phyloP scores from a whole-genome alignment of 2,888 invertebrate species.

The Sturmia bella region DNA sequence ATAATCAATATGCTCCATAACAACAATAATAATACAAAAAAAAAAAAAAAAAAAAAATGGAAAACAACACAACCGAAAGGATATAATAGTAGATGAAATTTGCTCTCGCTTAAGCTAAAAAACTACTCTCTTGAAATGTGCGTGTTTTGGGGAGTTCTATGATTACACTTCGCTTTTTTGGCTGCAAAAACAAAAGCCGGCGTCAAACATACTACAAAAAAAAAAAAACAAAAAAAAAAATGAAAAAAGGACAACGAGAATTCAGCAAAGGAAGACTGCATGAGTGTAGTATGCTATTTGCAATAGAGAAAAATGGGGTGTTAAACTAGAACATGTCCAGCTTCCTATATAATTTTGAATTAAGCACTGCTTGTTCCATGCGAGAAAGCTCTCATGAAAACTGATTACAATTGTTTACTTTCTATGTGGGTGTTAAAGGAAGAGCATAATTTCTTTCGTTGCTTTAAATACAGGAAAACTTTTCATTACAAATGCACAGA shows the following conservation, averaged over 20 bases:
- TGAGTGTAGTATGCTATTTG: not conserved
- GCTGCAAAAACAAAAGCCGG: conserved; percentile 42
- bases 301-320: not conserved
- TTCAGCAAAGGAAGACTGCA: not conserved
- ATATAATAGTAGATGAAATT: conserved; percentile 9
- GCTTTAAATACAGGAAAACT: not conserved
- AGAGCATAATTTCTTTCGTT: not conserved
- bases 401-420: conserved; percentile 5
- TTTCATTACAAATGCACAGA: too few relatives aligned
- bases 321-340: conserved; percentile 37
- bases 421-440: not conserved
- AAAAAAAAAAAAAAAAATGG: not conserved
- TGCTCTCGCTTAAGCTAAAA: conserved; percentile 18
- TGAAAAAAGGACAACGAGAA: not conserved
- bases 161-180: conserved; percentile 19
- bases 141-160: conserved; percentile 21
- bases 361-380: conserved; percentile 10
- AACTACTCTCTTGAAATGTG: conserved; percentile 46
- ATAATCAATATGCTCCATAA: conserved; percentile 63
- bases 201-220: conserved; percentile 43
- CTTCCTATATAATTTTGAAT: conserved; percentile 27
- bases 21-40: conserved; percentile 50
- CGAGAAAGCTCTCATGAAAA: conserved; percentile 11
- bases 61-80: conserved; percentile 16
- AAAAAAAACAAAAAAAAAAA: not conserved